phyloP scores from a whole-genome alignment of 2,888 invertebrate genomes.

The Acanthacorydalis orientalis region DNA sequence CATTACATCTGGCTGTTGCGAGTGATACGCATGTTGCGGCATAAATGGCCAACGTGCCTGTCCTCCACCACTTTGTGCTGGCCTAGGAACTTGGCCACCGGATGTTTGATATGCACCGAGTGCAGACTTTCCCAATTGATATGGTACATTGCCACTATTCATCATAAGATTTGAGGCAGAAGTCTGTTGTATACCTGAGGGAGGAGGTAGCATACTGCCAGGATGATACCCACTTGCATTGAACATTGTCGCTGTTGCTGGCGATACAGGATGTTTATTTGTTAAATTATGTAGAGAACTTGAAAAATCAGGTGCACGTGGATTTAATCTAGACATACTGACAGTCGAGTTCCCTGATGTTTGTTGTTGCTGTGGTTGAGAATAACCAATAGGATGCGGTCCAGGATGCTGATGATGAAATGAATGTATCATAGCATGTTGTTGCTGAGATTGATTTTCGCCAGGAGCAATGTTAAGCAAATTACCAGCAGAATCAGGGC shows the following conservation, averaged over 20 bases:
- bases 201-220: conserved; percentile 11
- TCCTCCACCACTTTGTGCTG: neutral
- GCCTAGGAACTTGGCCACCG: conserved; percentile 9
- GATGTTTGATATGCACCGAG: conserved; percentile 8
- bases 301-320: conserved; percentile 64
- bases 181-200: conserved; percentile 8
- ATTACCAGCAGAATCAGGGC: conserved; percentile 12
- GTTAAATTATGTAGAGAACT: conserved; percentile 27
- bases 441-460: conserved; percentile 20
- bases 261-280: conserved; percentile 16
- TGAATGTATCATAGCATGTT: conserved; percentile 16
- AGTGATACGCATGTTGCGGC: conserved; percentile 27
- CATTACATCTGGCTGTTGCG: conserved; percentile 32
- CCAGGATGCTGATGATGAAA: conserved; percentile 11
- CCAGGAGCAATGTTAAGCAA: conserved; percentile 28
- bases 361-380: conserved; percentile 10
- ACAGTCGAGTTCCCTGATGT: conserved; percentile 20
- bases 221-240: conserved; percentile 15
- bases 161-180: conserved; percentile 8
- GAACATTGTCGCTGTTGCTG: conserved; percentile 9
- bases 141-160: conserved; percentile 7
- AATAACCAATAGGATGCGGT: conserved; percentile 15
- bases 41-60: conserved; percentile 16
- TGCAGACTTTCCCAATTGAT: conserved; percentile 6
- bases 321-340: conserved; percentile 53